A percentile compares a stretch with the other conserved stretches of the same genome.
phyloP scores from a whole-genome alignment of 2,113 vertebrate genomes.

The Taurulus bubalis region DNA sequence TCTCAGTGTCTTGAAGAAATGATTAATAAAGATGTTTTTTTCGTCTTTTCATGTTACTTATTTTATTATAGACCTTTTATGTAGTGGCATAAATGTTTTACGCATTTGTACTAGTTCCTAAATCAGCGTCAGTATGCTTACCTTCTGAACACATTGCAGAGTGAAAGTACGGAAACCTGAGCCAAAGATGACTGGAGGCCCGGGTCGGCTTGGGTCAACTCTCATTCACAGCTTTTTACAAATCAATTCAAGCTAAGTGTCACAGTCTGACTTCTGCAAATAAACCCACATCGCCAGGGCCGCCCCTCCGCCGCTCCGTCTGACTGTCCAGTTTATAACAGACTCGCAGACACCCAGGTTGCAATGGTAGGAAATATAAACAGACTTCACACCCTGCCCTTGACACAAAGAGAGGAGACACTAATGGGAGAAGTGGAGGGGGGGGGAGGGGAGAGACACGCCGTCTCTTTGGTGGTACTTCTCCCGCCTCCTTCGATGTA shows the following conservation, averaged over 20 bases:
- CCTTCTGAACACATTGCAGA: conserved; percentile 15
- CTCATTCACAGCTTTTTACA: conserved; percentile 65
- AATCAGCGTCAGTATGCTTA: conserved; percentile 25
- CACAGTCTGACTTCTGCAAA: conserved; percentile 72
- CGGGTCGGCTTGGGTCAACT: conserved; percentile 56
- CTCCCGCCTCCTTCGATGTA: not conserved
- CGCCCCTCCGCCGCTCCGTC: conserved; percentile 6
- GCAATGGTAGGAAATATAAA: conserved; percentile 63
- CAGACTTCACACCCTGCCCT: conserved; percentile 49
- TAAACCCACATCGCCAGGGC: conserved; percentile 56
- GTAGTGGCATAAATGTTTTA: not conserved
- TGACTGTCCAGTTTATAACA: conserved; percentile 36
- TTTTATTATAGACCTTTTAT: not conserved
- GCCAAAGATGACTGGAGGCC: conserved; percentile 23
- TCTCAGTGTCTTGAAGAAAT: not conserved
- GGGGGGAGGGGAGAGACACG: conserved; percentile 23
- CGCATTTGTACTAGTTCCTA: not conserved
- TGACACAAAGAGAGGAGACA: conserved; percentile 48
- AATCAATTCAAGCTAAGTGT: conserved; percentile 73
- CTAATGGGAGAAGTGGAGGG: conserved; percentile 34
- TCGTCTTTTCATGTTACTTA: not conserved
- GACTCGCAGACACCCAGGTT: conserved; percentile 36
- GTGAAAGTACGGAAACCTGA: conserved; percentile 44
- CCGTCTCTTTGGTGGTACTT: conserved; percentile 3
- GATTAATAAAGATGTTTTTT: too few species aligned